phyloP scores from a whole-genome alignment of 2,113 vertebrate species.

The Sakesphorus luctuosus region DNA sequence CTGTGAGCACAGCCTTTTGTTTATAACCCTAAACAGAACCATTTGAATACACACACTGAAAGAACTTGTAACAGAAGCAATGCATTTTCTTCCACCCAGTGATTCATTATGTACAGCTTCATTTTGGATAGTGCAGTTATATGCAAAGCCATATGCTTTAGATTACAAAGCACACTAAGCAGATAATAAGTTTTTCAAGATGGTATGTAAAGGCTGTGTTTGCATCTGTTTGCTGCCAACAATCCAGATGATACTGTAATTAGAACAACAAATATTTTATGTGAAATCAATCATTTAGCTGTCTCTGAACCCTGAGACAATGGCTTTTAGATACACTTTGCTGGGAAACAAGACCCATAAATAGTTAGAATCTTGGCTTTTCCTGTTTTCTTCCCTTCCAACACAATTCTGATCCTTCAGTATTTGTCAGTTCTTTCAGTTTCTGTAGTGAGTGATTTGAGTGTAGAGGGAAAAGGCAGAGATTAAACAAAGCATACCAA shows the following conservation, averaged over 20 bases:
- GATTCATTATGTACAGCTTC: slow-evolving; percentile 79
- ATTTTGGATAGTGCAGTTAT: slow-evolving; percentile 77
- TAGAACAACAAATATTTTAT: slow-evolving; percentile 87
- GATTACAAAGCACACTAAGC: slow-evolving; percentile 83
- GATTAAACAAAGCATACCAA: slow-evolving; percentile 28
- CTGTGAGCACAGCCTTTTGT: slow-evolving; percentile 72
- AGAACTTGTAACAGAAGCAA: slow-evolving; percentile 74
- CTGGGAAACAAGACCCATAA: slow-evolving; percentile 71
- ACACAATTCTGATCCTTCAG: slow-evolving; percentile 25
- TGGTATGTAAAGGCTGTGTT: slow-evolving; percentile 75
- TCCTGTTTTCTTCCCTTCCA: neutral
- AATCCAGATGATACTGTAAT: slow-evolving; percentile 85
- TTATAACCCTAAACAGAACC: slow-evolving; percentile 82
- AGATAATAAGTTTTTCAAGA: slow-evolving; percentile 82
- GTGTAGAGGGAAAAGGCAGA: neutral
- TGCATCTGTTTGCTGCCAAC: slow-evolving; percentile 85
- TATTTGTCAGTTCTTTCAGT: slow-evolving; percentile 55
- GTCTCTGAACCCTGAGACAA: slow-evolving; percentile 76
- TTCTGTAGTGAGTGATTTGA: slow-evolving; percentile 45
- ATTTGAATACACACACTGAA: slow-evolving; percentile 76
- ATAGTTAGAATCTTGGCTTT: slow-evolving; percentile 57
- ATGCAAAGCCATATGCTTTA: slow-evolving; percentile 82
- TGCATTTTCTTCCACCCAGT: slow-evolving; percentile 74
- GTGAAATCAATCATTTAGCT: slow-evolving; percentile 86
- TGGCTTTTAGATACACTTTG: slow-evolving; percentile 64